These are phyloP conservation scores for Pelobates cultripes DNA, from an alignment of 2,797 vertebrate genomes.

Conservation along the genomic window DNA sequence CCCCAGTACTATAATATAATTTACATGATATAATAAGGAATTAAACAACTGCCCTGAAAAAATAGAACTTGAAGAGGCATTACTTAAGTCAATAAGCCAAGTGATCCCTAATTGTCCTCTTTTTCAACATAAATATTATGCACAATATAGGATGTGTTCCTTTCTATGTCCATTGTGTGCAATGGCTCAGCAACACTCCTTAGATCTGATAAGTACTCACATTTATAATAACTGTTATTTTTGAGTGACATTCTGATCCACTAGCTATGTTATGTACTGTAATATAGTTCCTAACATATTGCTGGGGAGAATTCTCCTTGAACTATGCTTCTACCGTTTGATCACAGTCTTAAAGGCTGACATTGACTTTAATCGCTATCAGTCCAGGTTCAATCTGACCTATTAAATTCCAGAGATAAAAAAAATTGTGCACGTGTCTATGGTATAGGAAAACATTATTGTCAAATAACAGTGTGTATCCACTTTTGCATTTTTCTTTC, in stretches of 20 bases:
- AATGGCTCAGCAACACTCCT: background rate
- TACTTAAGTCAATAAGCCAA: no score
- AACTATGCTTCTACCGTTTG: slow-evolving; percentile 28
- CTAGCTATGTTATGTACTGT: background rate
- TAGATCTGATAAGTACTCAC: slow-evolving; percentile 17
- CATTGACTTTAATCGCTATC: slow-evolving; percentile 29
- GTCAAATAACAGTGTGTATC: background rate
- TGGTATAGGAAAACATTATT: background rate
- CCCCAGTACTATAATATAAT: no score
- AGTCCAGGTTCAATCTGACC: slow-evolving; percentile 26
- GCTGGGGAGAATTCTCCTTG: slow-evolving; percentile 6
- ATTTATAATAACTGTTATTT: slow-evolving; percentile 25
- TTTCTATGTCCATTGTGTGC: background rate
- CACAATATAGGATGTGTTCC: no score
- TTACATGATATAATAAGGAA: no score
- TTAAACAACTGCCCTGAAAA: no score
- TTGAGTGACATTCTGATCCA: slow-evolving; percentile 27
- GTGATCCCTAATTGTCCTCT: no score
- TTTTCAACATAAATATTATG: no score
- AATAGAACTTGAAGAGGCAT: no score
- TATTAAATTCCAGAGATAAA: slow-evolving; percentile 37
- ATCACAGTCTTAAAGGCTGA: slow-evolving; percentile 9
- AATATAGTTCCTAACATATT: slow-evolving; percentile 13
- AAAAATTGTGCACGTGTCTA: slow-evolving; percentile 21
- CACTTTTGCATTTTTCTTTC: slow-evolving; percentile 12